Conservation (phyloP, 2,888 invertebrate genomes). For the Tortrix viridana region DNA sequence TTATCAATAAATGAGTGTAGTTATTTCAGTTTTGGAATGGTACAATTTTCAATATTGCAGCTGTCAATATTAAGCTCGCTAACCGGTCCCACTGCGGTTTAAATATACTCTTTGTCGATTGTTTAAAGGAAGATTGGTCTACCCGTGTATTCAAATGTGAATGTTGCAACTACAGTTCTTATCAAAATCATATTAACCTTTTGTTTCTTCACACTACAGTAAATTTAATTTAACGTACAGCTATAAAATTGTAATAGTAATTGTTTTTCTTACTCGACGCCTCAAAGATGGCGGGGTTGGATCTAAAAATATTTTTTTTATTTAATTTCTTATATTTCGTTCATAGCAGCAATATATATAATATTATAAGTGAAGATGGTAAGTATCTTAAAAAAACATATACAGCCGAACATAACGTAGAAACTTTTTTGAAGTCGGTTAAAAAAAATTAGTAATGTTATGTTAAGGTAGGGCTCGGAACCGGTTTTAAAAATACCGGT, state of each 20-base stretch:
- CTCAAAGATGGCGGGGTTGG: conserved; percentile 8
- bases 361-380: neutral
- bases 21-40: too few species aligned
- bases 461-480: too few species aligned
- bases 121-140: too few species aligned
- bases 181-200: conserved; percentile 13
- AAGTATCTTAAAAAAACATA: neutral
- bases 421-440: too few species aligned
- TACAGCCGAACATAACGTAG: too few species aligned
- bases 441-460: too few species aligned
- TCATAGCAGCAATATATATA: neutral
- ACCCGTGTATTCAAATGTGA: neutral
- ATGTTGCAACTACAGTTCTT: neutral
- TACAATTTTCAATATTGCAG: too few species aligned
- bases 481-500: too few species aligned
- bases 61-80: too few species aligned
- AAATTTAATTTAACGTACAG: conserved; percentile 8
- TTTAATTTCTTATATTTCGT: conserved; percentile 17
- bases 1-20: too few species aligned
- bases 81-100: too few species aligned
- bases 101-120: too few species aligned
- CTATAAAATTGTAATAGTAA: conserved; percentile 11
- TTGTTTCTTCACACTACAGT: conserved; percentile 21
- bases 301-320: conserved; percentile 46
- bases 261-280: neutral